phyloP scores from a whole-genome alignment of 2,888 invertebrate genomes.

The Agrotis ipsilon region DNA sequence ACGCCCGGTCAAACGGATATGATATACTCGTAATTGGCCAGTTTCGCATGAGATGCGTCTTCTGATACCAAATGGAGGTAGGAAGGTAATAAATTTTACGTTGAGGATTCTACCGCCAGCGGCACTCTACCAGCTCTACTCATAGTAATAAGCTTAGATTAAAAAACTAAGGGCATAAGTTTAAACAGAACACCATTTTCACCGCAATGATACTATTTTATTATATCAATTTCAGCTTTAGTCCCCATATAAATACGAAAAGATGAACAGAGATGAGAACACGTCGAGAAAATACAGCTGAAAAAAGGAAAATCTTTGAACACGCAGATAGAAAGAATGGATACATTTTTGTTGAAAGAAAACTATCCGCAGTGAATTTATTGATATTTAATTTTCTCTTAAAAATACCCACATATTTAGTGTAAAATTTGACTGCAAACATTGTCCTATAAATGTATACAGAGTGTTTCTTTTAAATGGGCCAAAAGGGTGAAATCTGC shows the following conservation, averaged over 20 bases:
- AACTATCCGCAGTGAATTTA: constrained; percentile 9
- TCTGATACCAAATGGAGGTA: not conserved
- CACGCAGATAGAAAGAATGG: not conserved
- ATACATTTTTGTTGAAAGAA: too few species aligned
- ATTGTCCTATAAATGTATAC: too few species aligned
- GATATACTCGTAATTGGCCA: constrained; percentile 44
- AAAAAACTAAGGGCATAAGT: too few species aligned
- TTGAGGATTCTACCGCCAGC: not conserved
- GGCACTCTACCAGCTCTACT: not conserved
- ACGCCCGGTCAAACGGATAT: constrained; percentile 27
- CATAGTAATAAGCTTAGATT: too few species aligned
- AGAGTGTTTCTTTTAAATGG: too few species aligned
- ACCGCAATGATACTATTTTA: not conserved
- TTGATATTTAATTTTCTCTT: constrained; percentile 1
- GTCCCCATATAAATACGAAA: not conserved
- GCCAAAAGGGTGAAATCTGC: too few species aligned
- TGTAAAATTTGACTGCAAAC: not conserved
- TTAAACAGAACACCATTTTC: not conserved
- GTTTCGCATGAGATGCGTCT: constrained; percentile 10
- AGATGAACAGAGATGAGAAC: too few species aligned
- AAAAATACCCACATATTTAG: not conserved
- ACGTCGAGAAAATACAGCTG: not conserved
- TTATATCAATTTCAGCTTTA: not conserved
- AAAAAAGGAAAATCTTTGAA: not conserved
- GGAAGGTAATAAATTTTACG: too few species aligned